These are phyloP conservation scores for Halocaridina rubra DNA, from an alignment of 2,888 invertebrate species.

Conservation along the genomic window DNA sequence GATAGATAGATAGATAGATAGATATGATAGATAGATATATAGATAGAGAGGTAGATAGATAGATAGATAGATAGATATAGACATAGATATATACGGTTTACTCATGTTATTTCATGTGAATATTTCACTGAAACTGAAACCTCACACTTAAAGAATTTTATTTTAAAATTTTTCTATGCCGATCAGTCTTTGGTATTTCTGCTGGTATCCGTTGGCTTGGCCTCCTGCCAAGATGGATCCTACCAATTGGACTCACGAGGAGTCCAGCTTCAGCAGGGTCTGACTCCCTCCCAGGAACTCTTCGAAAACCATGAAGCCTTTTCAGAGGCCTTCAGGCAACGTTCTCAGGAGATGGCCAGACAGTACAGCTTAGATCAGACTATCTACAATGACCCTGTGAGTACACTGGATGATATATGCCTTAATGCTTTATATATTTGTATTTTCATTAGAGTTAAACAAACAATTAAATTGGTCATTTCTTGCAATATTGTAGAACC, in stretches of 20 bases:
- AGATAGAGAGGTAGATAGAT: not conserved
- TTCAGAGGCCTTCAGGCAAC: not conserved
- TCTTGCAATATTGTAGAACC: too few species aligned
- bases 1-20: not conserved
- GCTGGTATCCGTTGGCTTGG: not conserved
- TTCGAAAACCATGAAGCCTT: conserved; percentile 14
- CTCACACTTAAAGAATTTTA: too few species aligned
- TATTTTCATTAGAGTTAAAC: too few species aligned
- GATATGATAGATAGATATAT: not conserved
- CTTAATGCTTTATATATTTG: too few species aligned
- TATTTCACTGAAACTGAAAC: too few species aligned
- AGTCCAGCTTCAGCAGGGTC: conserved; percentile 17
- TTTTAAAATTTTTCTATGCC: not conserved
- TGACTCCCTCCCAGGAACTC: not conserved
- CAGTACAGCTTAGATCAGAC: not conserved
- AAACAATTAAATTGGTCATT: too few species aligned
- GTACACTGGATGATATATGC: not conserved
- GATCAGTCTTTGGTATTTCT: not conserved
- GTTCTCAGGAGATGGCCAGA: not conserved
- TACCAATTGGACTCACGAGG: conserved; percentile 22
- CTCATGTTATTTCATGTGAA: not conserved
- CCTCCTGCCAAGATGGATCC: conserved; percentile 18
- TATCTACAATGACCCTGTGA: conserved; percentile 11
- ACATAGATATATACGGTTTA: not conserved
- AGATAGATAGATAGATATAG: not conserved